Conservation (phyloP, 2,797 vertebrate species). For the Onychomys arenicola region DNA sequence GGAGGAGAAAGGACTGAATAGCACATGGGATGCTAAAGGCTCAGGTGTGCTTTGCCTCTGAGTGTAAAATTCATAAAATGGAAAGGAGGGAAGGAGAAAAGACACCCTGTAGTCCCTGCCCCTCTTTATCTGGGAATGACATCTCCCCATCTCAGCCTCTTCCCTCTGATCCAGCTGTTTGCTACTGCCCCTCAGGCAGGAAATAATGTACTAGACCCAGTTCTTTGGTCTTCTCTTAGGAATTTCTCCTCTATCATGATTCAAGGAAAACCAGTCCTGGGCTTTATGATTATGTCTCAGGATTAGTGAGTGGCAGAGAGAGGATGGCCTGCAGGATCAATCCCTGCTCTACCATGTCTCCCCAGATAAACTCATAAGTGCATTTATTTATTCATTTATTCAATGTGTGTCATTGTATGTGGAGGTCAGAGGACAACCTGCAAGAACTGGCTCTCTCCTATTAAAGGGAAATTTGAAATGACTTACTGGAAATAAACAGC, state of each 20-base stretch:
- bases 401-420: not conserved
- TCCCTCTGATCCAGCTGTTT: not conserved
- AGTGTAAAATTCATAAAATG: not conserved
- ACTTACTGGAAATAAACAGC: not conserved
- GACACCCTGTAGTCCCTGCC: rapidly evolving
- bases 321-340: rapidly evolving
- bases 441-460: not conserved
- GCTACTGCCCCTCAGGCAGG: not conserved
- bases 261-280: not conserved
- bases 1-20: not conserved
- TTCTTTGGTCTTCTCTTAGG: not conserved
- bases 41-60: not conserved
- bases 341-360: not conserved
- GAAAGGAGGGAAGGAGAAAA: not conserved
- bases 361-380: not conserved
- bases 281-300: not conserved
- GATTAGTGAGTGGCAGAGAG: rapidly evolving
- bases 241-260: not conserved
- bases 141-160: rapidly evolving
- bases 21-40: not conserved
- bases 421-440: not conserved
- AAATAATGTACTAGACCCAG: not conserved
- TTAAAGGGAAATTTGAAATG: not conserved
- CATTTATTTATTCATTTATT: not conserved
- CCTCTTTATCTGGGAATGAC: too few species aligned